Evolutionary conservation across 2,113 vertebrate genomes (phyloP).

Genomic region (Corydoras maculifer): DNA sequence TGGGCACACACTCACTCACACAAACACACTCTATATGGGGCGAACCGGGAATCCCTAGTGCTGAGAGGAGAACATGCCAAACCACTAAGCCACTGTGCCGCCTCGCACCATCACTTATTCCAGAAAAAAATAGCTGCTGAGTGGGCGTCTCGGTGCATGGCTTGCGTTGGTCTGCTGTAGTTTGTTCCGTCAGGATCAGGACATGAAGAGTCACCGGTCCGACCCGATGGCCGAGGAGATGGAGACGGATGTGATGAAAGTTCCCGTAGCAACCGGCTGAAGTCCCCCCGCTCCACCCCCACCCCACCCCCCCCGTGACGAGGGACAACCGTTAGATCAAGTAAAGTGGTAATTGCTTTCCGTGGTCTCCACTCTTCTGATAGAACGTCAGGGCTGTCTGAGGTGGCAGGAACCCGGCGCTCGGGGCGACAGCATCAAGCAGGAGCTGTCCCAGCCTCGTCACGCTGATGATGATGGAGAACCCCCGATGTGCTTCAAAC

Average conservation of each 20-base stretch:
- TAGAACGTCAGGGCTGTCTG: conserved; percentile 9
- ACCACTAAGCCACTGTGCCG: too few relatives aligned
- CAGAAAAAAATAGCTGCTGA: too few relatives aligned
- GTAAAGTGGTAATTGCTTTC: conserved; percentile 29
- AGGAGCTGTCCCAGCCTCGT: conserved; percentile 15
- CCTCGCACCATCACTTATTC: too few relatives aligned
- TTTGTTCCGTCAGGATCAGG: neutral
- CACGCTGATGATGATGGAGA: conserved; percentile 12
- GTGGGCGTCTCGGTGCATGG: too few relatives aligned
- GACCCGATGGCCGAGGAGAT: conserved; percentile 7
- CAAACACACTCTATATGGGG: too few relatives aligned
- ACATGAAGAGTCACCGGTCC: neutral
- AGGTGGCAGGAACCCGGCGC: conserved; percentile 23
- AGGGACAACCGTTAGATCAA: conserved; percentile 32
- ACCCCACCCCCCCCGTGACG: conserved; percentile 1
- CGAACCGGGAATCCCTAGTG: too few relatives aligned
- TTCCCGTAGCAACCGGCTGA: conserved; percentile 17
- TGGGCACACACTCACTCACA: too few relatives aligned
- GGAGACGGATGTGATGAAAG: conserved; percentile 18
- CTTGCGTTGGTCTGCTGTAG: neutral
- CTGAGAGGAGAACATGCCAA: too few relatives aligned
- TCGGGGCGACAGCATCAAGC: conserved; percentile 17
- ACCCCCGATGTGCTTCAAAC: conserved; percentile 3
- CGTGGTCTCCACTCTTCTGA: conserved; percentile 3
- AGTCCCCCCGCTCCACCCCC: neutral